Evolutionary conservation across 2,888 invertebrate genomes (phyloP).

Genomic region (Epirrhoe tristata): DNA sequence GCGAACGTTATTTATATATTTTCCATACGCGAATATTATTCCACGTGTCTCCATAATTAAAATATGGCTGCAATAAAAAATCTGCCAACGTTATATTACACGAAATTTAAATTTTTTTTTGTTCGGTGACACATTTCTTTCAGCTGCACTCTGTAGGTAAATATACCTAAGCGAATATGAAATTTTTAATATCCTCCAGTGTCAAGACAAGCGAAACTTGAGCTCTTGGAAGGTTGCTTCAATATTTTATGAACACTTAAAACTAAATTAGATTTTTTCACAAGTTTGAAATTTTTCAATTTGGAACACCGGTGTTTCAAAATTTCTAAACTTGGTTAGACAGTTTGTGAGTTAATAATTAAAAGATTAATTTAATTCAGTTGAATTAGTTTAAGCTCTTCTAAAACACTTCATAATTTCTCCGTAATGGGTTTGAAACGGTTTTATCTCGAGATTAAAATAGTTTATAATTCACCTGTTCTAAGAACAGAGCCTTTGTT

Average conservation of each 20-base stretch:
- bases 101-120: constrained; percentile 43
- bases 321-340: constrained; percentile 38
- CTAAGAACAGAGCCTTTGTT: constrained; percentile 13
- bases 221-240: constrained; percentile 63
- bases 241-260: constrained; percentile 76
- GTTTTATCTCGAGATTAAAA: constrained; percentile 32
- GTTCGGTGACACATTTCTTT: constrained; percentile 45
- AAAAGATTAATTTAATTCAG: constrained; percentile 39
- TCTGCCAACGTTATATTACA: constrained; percentile 28
- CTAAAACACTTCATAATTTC: constrained; percentile 38
- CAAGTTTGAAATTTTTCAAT: constrained; percentile 47
- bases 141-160: constrained; percentile 52
- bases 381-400: constrained; percentile 40
- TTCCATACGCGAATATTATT: constrained; percentile 32
- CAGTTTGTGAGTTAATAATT: constrained; percentile 43
- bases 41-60: constrained; percentile 47
- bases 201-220: constrained; percentile 65
- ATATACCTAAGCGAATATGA: constrained; percentile 57
- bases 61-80: constrained; percentile 40
- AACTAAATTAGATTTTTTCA: constrained; percentile 70
- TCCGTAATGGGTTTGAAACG: constrained; percentile 28
- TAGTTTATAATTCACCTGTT: constrained; percentile 27
- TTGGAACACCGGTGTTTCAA: constrained; percentile 30
- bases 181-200: constrained; percentile 74
- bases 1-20: constrained; percentile 39